These are phyloP conservation scores for Meta bourneti DNA, from an alignment of 2,888 invertebrate genomes.

Conservation along the genomic window DNA sequence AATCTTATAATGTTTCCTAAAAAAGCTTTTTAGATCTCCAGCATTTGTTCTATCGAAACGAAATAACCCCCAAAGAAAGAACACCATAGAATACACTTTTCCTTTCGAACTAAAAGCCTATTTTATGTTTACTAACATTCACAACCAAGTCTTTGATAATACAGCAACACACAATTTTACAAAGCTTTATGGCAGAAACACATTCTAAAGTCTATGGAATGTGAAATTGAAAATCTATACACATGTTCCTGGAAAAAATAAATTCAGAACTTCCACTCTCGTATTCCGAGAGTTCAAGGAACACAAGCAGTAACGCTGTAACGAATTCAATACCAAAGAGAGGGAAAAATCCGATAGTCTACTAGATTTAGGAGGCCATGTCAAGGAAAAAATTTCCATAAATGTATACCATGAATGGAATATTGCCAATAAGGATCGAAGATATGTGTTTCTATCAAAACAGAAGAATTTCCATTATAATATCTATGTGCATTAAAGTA, in stretches of 20 bases:
- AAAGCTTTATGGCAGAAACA: not conserved
- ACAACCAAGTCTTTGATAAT: no score
- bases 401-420: conserved; percentile 31
- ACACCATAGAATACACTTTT: no score
- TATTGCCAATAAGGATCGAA: conserved; percentile 62
- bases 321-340: conserved; percentile 27
- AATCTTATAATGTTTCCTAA: no score
- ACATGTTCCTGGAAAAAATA: not conserved
- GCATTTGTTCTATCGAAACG: no score
- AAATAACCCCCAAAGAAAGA: no score
- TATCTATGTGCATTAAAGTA: conserved; percentile 7
- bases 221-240: conserved; percentile 44
- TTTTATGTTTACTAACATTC: no score
- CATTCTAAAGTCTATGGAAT: conserved; percentile 11
- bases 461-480: conserved; percentile 39
- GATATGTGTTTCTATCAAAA: conserved; percentile 48
- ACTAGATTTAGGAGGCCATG: not conserved
- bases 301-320: not conserved
- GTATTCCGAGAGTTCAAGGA: conserved; percentile 5
- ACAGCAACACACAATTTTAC: no score
- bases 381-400: conserved; percentile 42
- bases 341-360: conserved; percentile 45
- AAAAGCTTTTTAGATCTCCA: no score
- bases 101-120: no score
- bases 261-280: not conserved